Percentiles rank a stretch among this genome's conserved stretches.
Evolutionary conservation across 2,113 vertebrate species (phyloP).

Genomic region (Xiphophorus couchianus): DNA sequence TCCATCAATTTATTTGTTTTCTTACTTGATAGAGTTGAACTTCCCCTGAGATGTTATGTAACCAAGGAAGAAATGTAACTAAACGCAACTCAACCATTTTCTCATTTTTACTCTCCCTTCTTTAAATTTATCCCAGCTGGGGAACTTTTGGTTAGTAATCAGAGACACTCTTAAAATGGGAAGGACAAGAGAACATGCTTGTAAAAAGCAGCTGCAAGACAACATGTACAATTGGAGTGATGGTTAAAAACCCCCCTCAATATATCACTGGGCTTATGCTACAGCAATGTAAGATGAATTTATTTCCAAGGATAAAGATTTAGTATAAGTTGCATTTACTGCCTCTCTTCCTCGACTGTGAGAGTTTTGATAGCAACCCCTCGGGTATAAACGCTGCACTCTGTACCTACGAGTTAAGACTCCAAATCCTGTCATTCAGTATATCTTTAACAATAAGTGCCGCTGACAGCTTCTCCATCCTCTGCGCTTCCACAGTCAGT

Average conservation of each 20-base stretch:
- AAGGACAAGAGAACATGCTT: not conserved
- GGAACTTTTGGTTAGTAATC: not conserved
- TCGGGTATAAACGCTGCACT: too few relatives aligned
- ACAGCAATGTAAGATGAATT: not conserved
- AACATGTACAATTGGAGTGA: not conserved
- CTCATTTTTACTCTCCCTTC: too few relatives aligned
- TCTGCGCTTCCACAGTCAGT: not conserved
- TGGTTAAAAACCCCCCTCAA: not conserved
- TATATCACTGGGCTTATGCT: not conserved
- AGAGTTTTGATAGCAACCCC: not conserved
- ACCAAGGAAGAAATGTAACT: not conserved
- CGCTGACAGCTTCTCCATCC: not conserved
- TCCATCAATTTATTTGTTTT: conserved; percentile 1
- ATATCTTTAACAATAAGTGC: not conserved
- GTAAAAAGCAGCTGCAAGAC: not conserved
- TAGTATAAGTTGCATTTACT: not conserved
- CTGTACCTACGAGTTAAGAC: not conserved
- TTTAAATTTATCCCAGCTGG: too few relatives aligned
- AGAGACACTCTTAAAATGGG: not conserved
- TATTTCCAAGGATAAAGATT: not conserved
- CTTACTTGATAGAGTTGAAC: not conserved
- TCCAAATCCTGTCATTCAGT: not conserved
- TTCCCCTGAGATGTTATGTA: not conserved
- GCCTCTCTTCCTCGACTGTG: not conserved
- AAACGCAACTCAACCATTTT: too few relatives aligned